Conservation (phyloP, 2,113 vertebrate genomes). For the Fulmarus glacialis region DNA sequence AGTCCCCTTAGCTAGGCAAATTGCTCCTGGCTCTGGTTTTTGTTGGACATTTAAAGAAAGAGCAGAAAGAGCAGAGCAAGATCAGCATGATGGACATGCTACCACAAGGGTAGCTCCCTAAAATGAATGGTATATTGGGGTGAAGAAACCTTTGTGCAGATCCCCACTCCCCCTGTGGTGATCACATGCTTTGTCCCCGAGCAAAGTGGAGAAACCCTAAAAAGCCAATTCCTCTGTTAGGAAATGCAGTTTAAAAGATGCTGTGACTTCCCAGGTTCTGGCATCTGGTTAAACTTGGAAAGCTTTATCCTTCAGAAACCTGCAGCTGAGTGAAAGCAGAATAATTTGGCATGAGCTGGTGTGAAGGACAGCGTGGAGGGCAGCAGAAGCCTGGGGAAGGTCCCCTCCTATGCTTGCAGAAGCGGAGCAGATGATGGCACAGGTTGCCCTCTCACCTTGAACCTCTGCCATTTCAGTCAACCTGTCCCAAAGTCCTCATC, state of each 20-base stretch:
- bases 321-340: neutral
- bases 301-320: neutral
- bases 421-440: neutral
- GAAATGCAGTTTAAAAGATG: neutral
- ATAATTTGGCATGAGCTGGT: neutral
- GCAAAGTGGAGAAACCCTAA: neutral
- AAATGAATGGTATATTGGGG: neutral
- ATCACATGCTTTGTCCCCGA: neutral
- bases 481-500: neutral
- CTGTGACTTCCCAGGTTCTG: neutral
- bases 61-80: neutral
- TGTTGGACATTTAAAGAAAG: neutral
- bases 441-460: neutral
- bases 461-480: neutral
- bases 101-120: too few species aligned
- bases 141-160: neutral
- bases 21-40: neutral
- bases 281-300: neutral
- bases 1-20: too few species aligned
- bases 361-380: neutral
- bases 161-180: neutral
- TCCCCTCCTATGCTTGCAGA: neutral
- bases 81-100: accelerated
- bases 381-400: neutral
- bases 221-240: neutral